These are phyloP conservation scores for Zaprionus ghesquierei DNA, from an alignment of 1,140 invertebrate species.

Conservation along the genomic window DNA sequence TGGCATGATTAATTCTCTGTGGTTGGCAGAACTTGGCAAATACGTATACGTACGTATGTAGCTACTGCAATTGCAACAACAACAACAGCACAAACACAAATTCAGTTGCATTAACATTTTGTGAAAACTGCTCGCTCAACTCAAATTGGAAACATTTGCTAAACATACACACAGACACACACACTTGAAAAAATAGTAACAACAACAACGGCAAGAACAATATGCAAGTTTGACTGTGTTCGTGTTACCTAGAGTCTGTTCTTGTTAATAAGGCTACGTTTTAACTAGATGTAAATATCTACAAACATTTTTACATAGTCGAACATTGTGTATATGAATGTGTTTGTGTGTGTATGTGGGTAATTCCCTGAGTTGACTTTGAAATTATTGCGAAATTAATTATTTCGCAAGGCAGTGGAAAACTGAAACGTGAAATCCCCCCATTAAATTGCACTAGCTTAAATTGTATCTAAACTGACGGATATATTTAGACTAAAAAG, in stretches of 20 bases:
- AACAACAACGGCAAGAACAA: constrained; percentile 31
- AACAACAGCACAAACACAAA: constrained; percentile 10
- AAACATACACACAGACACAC: too few species aligned
- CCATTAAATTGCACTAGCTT: not conserved
- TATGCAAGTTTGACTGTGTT: constrained; percentile 44
- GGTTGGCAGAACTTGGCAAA: constrained; percentile 52
- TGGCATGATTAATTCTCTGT: constrained; percentile 77
- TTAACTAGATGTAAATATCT: not conserved
- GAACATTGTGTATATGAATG: not conserved
- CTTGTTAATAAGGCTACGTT: constrained; percentile 24
- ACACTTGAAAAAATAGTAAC: constrained; percentile 28
- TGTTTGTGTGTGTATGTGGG: not conserved
- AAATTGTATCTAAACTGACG: constrained; percentile 3
- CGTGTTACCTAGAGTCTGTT: constrained; percentile 62
- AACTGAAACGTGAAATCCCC: constrained; percentile 29
- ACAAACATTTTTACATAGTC: too few species aligned
- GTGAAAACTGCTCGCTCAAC: constrained; percentile 41
- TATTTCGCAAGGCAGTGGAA: constrained; percentile 24
- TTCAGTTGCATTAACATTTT: constrained; percentile 43
- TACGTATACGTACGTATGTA: too few species aligned
- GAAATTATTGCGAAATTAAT: constrained; percentile 26
- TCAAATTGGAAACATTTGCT: constrained; percentile 56
- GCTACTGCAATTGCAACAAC: constrained; percentile 22
- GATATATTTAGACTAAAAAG: constrained; percentile 11
- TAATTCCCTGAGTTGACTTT: constrained; percentile 29